A percentile compares a stretch with the other conserved stretches of the same genome.
phyloP scores from a whole-genome alignment of 1,140 invertebrate genomes.

The Medauroidea extradentata region DNA sequence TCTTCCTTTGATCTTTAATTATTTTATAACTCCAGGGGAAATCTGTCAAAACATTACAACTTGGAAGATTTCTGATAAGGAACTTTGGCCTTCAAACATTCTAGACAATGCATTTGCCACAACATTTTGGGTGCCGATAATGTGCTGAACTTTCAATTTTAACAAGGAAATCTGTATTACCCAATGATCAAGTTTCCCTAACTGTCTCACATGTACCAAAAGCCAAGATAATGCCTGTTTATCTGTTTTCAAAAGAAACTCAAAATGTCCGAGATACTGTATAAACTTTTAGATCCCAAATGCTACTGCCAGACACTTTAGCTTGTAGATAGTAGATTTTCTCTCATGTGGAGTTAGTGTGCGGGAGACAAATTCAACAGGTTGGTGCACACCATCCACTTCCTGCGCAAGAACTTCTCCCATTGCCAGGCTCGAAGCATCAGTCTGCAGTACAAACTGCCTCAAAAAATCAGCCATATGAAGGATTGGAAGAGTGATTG shows the following conservation, averaged over 20 bases:
- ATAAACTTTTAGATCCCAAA: conserved; percentile 42
- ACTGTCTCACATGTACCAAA: not conserved
- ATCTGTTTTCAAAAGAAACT: not conserved
- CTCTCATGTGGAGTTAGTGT: conserved; percentile 27
- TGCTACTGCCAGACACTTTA: conserved; percentile 42
- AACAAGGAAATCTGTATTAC: not conserved
- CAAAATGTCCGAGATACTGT: conserved; percentile 35
- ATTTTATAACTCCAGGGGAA: not conserved
- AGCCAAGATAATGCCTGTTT: not conserved
- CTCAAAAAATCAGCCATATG: conserved; percentile 32
- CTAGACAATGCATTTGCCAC: not conserved
- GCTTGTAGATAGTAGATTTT: conserved; percentile 32
- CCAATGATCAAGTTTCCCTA: not conserved
- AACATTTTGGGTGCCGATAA: not conserved
- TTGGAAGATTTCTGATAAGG: not conserved
- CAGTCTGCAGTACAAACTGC: conserved; percentile 35
- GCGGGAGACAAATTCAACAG: conserved; percentile 35
- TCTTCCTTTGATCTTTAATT: not conserved
- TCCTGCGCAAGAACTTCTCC: conserved; percentile 37
- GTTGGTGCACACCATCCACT: conserved; percentile 20
- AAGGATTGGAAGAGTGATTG: conserved; percentile 34
- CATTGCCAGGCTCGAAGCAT: conserved; percentile 33
- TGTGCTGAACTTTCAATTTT: not conserved
- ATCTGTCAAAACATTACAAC: not conserved
- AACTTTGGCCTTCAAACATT: not conserved